Conservation (phyloP, 2,797 vertebrate genomes). For the Myotis findleyi region DNA sequence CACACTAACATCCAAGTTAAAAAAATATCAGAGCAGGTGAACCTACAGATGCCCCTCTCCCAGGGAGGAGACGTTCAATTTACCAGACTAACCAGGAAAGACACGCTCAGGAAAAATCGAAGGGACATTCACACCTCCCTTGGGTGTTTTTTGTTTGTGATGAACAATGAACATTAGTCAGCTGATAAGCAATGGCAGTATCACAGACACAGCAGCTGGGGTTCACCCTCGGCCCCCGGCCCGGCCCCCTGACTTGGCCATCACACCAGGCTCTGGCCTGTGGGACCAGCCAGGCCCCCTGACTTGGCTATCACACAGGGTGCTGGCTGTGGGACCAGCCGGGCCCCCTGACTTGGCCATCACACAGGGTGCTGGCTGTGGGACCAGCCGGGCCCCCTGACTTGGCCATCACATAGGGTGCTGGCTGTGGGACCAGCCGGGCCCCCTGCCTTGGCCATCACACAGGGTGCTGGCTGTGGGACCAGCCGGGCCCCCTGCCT, state of each 20-base stretch:
- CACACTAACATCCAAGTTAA: background rate
- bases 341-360: no score
- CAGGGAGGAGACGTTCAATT: slow-evolving; percentile 1
- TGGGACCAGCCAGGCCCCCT: no score
- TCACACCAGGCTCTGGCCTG: background rate
- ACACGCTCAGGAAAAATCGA: slow-evolving; percentile 58
- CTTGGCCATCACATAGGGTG: no score
- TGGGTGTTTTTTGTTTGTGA: slow-evolving; percentile 75
- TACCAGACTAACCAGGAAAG: slow-evolving; percentile 69
- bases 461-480: background rate
- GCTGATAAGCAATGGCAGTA: slow-evolving; percentile 70
- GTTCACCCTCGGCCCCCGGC: slow-evolving; percentile 1
- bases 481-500: no score
- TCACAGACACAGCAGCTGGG: background rate
- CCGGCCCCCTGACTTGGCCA: background rate
- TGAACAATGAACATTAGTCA: slow-evolving; percentile 74
- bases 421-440: no score
- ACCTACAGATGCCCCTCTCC: background rate
- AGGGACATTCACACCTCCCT: slow-evolving; percentile 64
- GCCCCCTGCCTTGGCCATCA: no score
- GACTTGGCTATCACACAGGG: background rate
- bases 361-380: background rate
- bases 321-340: background rate
- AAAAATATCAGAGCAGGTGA: slow-evolving; percentile 17
- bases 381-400: no score